Evolutionary conservation across 2,113 vertebrate genomes (phyloP), one percentile per base, ranked within the genome.

Genomic region (Toxotes chatareus): DNA sequence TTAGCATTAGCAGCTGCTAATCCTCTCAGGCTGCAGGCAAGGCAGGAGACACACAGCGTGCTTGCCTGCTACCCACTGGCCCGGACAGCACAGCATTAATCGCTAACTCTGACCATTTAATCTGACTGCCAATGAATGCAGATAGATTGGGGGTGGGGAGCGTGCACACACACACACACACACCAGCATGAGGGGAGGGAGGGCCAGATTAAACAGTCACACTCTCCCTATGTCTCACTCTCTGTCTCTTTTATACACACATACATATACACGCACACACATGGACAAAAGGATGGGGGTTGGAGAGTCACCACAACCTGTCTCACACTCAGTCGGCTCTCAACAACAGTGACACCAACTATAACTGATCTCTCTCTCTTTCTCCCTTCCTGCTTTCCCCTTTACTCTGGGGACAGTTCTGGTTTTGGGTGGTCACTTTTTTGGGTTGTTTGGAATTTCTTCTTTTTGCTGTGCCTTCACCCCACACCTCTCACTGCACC

Each of bases 1-100:
- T 92, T 92, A 93, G 93, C 91, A 86, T 96, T 95, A 95, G 80
- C 92, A 82, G 76, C 69, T 64, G 92, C 94, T 96, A 96, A 96
- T 96, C 96, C 91, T 94, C 95, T 96, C 90, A 93, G 92, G 83
- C 91, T 91, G 80, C 75, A 91, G 89, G 93, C 87, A 84, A 89
- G 80, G 86, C 88, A 89, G 77, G 76, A 78, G 80, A 69, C 42
- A 47, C 90, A 77, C 89, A 82, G 78, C 79, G 23, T 76, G 88
- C 67, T 70, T 12, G 88, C 90, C 68, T 82, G 90, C 87, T 79
- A 86, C 79, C 78, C 85, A 65, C 85, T 79, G 86, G 85, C 86
- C 75, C 10, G 91, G 94, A 70, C 90, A 88, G 86, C 92, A 84
- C 84, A 68, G 88, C 88, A 79, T 91, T 93, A 91, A 94, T 94